Base-by-base conservation (phyloP, 2,888 invertebrate genomes). In the Morpho deidamia region DNA sequence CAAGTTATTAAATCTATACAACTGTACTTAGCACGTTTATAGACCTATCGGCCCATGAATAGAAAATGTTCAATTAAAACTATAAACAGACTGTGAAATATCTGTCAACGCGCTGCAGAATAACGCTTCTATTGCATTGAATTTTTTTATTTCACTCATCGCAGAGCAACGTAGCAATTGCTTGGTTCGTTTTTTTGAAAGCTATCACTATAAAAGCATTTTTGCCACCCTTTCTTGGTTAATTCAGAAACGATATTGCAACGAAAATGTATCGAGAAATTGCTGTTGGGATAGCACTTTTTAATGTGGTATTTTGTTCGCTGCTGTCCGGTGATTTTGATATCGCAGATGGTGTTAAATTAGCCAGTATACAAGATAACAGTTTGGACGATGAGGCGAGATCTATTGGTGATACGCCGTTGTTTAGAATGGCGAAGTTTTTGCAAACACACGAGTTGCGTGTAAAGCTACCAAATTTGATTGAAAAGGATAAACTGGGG, bases 391-490 rank as follows among this genome's bases (percentile, higher is more conserved):
- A 81, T 76, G 92, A 73, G 72, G 76, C 90, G 43, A 65, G 90
- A 60, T 76, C 82, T 52, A 73, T 81, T 44, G 92, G 87, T 39
- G 90, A 91, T 40, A 84, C 91, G 0, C 72, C 91, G 0, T 62
- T 94, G 51, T 92, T 90, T 7, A 81, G 91, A 8, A 80, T 95
- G 67, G 91, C 94, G 11, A 91, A 91, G 66, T 95, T 95, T 65
- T 76, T 95, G 2, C 91, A 93, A 69, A 93, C 91, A 2, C 94
- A 95, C 62, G 95, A 95, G 71, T 72, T 95, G 11, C 91, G 93
- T 68, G 93, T 95, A 55, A 94, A 92, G 67, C 77, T 95, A 51
- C 92, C 93, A 0, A 93, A 93, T 69, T 76, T 95, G 59, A 86
- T 95, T 56, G 93, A 94, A 8, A 91, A 92, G 62, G 91, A 92